Base-by-base conservation (phyloP, 2,113 vertebrate genomes). In the Ictalurus furcatus region DNA sequence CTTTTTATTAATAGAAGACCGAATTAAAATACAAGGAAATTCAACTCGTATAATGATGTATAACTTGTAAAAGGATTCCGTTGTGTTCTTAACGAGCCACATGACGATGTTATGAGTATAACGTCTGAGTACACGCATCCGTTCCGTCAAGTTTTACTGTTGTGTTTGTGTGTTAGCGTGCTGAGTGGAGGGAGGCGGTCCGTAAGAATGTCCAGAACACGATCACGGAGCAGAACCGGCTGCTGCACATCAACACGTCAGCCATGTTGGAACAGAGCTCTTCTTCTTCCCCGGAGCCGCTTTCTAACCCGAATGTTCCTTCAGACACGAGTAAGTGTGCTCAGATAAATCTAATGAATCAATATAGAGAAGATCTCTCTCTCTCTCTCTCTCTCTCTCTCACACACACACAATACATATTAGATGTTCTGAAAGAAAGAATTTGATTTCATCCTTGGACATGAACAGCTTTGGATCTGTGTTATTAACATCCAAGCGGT, bases 181-280 rank as follows among this genome's bases (percentile, higher is more conserved):
- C 95, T 0, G 95, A 96, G 90, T 92, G 88, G n/a, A 44, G 89
- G 34, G 94, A 95, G 1, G 91, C 88, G 0, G 92, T 92, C 25
- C 90, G 71, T 19, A 90, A 30, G 59, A 94, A 93, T 84, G 93
- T 94, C 25, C 93, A 87, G 81, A 94, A 87, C 69, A 91, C 81
- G 59, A 91, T 93, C 56, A n/a, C 89, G 2, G 88, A 90, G 34
- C 90, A 94, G 69, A 92, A 90, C 69, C 84, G 85, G 0, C 85
- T 87, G 76, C 85, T 90, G 58, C 91, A 90, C 85, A 87, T 28
- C 48, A 48, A 86, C 6, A 52, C 44, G 4, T 88, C 88, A 21
- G 81, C n/a, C 30, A 37, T 59, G 0, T 84, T 48, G 11, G 84
- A 87, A 6, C 52, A 37, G 1, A 84, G 30, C 48, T 52, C 61